Evolutionary conservation across 1,140 invertebrate genomes (phyloP).

Genomic region (Diorhabda elongata): DNA sequence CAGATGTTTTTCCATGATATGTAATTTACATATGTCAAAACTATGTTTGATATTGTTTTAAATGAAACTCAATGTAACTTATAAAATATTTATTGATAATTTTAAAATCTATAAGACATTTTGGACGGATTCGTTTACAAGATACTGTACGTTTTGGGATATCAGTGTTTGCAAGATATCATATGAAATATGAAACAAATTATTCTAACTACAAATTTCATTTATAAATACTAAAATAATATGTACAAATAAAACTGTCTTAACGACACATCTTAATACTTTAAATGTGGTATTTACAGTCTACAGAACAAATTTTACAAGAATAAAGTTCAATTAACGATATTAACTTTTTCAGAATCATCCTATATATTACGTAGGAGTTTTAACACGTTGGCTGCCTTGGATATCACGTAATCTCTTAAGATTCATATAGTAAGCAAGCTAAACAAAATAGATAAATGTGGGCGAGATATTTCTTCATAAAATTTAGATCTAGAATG

Average conservation of each 20-base stretch:
- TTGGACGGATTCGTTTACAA: slow-evolving; percentile 12
- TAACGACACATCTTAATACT: background rate
- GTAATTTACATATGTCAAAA: no score
- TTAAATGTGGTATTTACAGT: background rate
- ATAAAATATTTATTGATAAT: slow-evolving; percentile 8
- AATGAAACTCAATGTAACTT: background rate
- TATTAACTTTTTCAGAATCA: background rate
- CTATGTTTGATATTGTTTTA: no score
- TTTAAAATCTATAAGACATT: background rate
- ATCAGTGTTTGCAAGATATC: background rate
- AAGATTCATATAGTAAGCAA: no score
- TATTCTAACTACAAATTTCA: slow-evolving; percentile 1
- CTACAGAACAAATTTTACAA: background rate
- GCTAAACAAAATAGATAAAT: no score
- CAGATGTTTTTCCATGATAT: no score
- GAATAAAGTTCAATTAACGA: background rate
- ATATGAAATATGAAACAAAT: background rate
- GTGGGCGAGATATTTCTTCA: no score
- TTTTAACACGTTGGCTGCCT: no score
- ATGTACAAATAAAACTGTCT: background rate
- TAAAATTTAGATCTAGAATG: no score
- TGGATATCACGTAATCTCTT: no score
- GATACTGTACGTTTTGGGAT: background rate
- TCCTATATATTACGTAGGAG: no score
- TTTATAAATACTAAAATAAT: background rate